Conservation (phyloP, 2,113 vertebrate genomes). For the Sinocyclocheilus anshuiensis region DNA sequence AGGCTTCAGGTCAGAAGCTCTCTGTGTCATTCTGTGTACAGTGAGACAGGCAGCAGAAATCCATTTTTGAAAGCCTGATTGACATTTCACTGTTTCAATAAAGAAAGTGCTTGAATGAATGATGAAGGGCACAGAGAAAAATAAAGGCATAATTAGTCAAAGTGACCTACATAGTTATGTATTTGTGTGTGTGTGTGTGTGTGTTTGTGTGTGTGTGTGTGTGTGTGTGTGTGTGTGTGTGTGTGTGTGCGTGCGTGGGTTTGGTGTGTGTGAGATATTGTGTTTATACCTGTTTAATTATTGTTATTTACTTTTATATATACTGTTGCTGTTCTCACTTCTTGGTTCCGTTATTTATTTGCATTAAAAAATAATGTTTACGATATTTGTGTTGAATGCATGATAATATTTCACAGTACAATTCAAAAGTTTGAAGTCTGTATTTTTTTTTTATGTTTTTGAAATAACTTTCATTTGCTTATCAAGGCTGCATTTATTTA, state of each 20-base stretch:
- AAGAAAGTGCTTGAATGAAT: not conserved
- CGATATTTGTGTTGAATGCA: constrained; percentile 4
- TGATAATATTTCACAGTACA: not conserved
- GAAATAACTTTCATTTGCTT: not conserved
- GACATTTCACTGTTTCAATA: constrained; percentile 21
- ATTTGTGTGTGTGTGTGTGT: not conserved
- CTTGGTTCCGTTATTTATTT: not conserved
- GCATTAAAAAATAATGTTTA: not conserved
- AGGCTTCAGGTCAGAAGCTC: not conserved
- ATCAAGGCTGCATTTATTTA: not conserved
- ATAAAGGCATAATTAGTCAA: not conserved
- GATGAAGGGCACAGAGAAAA: not conserved
- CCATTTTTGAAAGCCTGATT: not conserved
- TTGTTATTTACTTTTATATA: not conserved
- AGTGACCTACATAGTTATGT: constrained; percentile 10
- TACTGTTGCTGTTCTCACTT: not conserved
- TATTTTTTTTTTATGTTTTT: not conserved
- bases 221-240: too few relatives aligned
- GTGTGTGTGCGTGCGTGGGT: too few relatives aligned
- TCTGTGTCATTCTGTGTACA: constrained; percentile 23
- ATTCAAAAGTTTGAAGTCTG: not conserved
- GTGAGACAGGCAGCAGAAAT: not conserved
- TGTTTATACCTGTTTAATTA: not conserved
- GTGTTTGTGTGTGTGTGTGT: too few relatives aligned
- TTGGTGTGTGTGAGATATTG: too few relatives aligned